Percentiles rank a stretch among this genome's conserved stretches.
Evolutionary conservation across 2,797 vertebrate species (phyloP).

Genomic region (Amazona finschi): DNA sequence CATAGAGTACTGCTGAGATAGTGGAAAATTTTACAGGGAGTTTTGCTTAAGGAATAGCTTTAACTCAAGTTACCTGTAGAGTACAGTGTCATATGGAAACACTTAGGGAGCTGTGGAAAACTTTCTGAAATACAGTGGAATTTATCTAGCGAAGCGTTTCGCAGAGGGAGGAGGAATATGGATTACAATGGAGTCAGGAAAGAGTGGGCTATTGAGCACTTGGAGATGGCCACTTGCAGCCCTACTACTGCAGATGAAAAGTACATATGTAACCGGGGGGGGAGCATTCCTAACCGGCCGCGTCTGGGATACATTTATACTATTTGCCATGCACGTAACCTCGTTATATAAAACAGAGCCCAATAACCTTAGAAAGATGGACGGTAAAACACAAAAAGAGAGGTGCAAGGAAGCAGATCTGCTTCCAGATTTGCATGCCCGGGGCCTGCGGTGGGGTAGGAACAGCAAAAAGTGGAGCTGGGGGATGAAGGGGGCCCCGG

Average conservation of each 20-base stretch:
- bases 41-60: slow-evolving; percentile 71
- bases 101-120: slow-evolving; percentile 78
- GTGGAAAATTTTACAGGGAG: slow-evolving; percentile 74
- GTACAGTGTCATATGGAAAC: slow-evolving; percentile 75
- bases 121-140: slow-evolving; percentile 75
- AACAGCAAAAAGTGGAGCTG: accelerated
- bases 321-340: slow-evolving; percentile 64
- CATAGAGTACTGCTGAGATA: slow-evolving; percentile 77
- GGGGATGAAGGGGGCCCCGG: not conserved
- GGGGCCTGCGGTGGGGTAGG: not conserved
- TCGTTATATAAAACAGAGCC: slow-evolving; percentile 59
- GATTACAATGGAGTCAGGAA: slow-evolving; percentile 66
- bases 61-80: slow-evolving; percentile 80
- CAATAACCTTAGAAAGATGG: slow-evolving; percentile 46
- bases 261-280: slow-evolving; percentile 46
- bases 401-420: slow-evolving; percentile 53
- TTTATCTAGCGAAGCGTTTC: slow-evolving; percentile 64
- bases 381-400: not conserved
- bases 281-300: slow-evolving; percentile 30
- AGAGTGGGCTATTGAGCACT: slow-evolving; percentile 11
- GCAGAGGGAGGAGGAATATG: slow-evolving; percentile 57
- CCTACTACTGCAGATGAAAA: slow-evolving; percentile 49
- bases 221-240: slow-evolving; percentile 25
- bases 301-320: slow-evolving; percentile 60
- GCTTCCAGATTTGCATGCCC: slow-evolving; percentile 14